phyloP scores from a whole-genome alignment of 2,113 vertebrate genomes.

The Tretioscincus oriximinensis region DNA sequence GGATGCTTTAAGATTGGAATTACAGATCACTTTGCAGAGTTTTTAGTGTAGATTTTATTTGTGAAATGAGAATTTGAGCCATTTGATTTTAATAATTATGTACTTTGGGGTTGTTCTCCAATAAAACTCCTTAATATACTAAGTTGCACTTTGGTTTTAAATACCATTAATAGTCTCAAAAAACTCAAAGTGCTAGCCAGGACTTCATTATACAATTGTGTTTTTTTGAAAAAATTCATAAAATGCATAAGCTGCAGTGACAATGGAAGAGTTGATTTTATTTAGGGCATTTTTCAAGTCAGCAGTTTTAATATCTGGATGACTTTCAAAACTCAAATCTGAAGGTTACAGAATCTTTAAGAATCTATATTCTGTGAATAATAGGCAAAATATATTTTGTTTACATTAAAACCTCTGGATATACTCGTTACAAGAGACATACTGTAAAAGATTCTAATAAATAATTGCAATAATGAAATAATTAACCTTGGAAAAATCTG shows the following conservation, averaged over 20 bases:
- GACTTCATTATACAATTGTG: slow-evolving; percentile 5
- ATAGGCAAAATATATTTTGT: not conserved
- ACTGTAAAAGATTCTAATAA: slow-evolving; percentile 5
- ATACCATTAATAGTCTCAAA: not conserved
- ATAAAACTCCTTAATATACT: accelerated
- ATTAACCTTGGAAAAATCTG: not conserved
- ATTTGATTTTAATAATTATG: not conserved
- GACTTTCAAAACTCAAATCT: slow-evolving; percentile 8
- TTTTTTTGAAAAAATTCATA: slow-evolving; percentile 27
- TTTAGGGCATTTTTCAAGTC: not conserved
- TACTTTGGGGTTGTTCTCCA: not conserved
- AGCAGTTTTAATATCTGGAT: not conserved
- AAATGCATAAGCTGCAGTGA: not conserved
- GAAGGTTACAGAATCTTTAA: not conserved
- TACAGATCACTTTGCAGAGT: not conserved
- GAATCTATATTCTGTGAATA: not conserved
- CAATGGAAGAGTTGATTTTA: slow-evolving; percentile 8
- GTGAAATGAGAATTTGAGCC: not conserved
- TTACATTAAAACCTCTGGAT: not conserved
- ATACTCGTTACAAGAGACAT: not conserved
- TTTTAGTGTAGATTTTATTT: not conserved
- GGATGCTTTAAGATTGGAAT: not conserved
- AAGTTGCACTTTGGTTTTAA: not conserved
- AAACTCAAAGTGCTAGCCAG: slow-evolving; percentile 28
- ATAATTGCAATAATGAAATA: not conserved